Conservation (phyloP, 2,888 invertebrate species). For the Synergus gifuensis region DNA sequence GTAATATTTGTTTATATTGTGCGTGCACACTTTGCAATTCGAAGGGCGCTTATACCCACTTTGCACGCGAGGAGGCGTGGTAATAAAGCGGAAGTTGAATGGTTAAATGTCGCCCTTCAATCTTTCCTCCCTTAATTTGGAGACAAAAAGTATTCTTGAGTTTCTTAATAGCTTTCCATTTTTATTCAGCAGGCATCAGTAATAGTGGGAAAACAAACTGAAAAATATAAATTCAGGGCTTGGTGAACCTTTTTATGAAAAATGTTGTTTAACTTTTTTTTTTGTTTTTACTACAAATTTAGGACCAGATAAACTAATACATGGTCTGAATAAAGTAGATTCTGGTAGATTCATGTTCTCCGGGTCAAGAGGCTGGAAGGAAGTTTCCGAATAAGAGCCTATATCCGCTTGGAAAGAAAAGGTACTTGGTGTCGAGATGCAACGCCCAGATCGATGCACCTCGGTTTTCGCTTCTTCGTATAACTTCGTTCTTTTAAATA, state of each 20-base stretch:
- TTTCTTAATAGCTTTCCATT: neutral
- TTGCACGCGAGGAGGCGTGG: constrained; percentile 63
- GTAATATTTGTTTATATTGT: constrained; percentile 37
- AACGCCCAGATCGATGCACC: constrained; percentile 62
- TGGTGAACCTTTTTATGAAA: no score
- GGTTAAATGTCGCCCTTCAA: constrained; percentile 57
- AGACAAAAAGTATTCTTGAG: neutral
- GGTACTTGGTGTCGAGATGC: constrained; percentile 57
- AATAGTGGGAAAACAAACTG: no score
- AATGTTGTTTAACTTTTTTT: no score
- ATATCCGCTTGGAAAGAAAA: neutral
- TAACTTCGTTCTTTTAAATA: constrained; percentile 42
- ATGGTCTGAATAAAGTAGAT: no score
- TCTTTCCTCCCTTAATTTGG: constrained; percentile 5
- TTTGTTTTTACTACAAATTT: no score
- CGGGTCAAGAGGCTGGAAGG: constrained; percentile 7
- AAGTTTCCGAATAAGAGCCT: neutral
- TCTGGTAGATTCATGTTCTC: neutral
- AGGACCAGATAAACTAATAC: no score
- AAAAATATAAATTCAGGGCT: no score
- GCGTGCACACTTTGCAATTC: constrained; percentile 41
- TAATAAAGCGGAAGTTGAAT: constrained; percentile 61
- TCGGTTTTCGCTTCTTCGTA: constrained; percentile 51
- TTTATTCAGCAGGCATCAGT: neutral
- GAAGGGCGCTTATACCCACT: constrained; percentile 40